Base-by-base conservation (phyloP, 2,797 vertebrate species). In the Urophycis tenuis region DNA sequence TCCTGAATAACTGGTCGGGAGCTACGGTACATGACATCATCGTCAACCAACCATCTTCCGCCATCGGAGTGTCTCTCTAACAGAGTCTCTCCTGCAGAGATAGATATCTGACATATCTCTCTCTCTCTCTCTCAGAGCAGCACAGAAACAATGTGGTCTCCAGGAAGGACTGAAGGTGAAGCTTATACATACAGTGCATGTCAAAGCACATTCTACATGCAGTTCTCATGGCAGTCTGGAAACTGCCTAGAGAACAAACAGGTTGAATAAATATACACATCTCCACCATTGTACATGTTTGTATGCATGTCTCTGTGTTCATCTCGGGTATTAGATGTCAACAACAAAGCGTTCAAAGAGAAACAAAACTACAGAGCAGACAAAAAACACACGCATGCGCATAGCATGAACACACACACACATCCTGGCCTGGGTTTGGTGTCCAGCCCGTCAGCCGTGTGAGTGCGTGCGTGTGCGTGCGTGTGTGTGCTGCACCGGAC, bases 1-100 rank as follows among this genome's bases (percentile, higher is more conserved):
- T 85, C 81, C 77, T 71, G 88, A 85, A 86, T 53, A 85, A 89
- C 89, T 81, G 81, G 88, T 88, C 87, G 81, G 5, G 41, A 73
- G 75, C 72, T 30, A 45, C 83, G 82, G 39, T 82, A 75, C 84
- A 83, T 79, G 31, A 70, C 67, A 22, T 15, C 6, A 17, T 45
- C 19, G 14, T 67, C 60, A 11, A 29, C 60, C 60, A 29, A 29
- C 60, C 17, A 17, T 14, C 25, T 3, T 67, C 25, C 25, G 14
- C 53, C 53, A 25, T 60, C n/a, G 60, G 19, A 49, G 17, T 49
- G 19, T 0, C 45, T 49, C 45, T 22, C 39, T 41, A 14, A 41
- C 39, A 3, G 39, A 17, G 11, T 41, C 39, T 15, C 45, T 49
- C 17, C 34, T 35, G 34, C 3, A 35, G 34, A n/a, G n/a, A n/a